phyloP scores from a whole-genome alignment of 2,113 vertebrate genomes.

The Colaptes auratus region DNA sequence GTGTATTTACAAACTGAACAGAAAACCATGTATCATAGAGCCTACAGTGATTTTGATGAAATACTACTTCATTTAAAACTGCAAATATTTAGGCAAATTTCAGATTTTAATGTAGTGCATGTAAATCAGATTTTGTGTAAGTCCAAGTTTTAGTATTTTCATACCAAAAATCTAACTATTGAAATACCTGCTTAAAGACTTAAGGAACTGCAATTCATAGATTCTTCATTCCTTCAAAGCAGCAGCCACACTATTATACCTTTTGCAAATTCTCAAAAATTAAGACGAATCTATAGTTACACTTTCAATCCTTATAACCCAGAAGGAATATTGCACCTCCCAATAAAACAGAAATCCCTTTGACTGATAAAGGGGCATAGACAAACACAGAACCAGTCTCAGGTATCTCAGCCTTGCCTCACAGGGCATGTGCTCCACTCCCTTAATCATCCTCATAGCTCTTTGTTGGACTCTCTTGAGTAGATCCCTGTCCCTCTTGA shows the following conservation, averaged over 20 bases:
- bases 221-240: background rate
- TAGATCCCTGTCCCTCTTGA: too few relatives aligned
- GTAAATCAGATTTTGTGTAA: background rate
- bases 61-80: background rate
- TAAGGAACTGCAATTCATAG: background rate
- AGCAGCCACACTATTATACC: background rate
- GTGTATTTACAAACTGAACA: rapidly evolving
- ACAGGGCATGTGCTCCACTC: too few relatives aligned
- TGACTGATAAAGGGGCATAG: background rate
- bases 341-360: background rate
- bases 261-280: background rate
- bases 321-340: background rate
- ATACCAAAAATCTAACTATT: background rate
- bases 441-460: too few relatives aligned
- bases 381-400: background rate
- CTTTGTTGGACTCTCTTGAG: too few relatives aligned
- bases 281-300: background rate
- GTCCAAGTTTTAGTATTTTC: background rate
- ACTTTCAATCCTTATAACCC: background rate
- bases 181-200: background rate
- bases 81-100: background rate
- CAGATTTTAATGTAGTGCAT: background rate
- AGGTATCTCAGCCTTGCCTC: too few relatives aligned
- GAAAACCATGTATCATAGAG: background rate
- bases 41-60: background rate